Evolutionary conservation across 1,140 invertebrate genomes (phyloP), one percentile per base, ranked within the genome.

Genomic region (Hormaphis cornu): DNA sequence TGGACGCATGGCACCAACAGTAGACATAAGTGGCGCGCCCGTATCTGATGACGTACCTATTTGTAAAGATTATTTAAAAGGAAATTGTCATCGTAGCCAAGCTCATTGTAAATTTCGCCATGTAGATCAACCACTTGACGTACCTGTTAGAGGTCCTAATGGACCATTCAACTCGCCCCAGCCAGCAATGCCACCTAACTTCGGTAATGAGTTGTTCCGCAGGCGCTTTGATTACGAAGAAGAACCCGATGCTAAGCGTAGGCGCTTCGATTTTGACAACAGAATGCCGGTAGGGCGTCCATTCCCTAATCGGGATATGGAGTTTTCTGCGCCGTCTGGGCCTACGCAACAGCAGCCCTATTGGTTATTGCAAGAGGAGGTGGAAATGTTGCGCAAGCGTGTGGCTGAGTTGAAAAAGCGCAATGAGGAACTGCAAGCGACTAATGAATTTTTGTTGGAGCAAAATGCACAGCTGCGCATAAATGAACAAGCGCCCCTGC

Each of bases 371-470:
- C 61, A 66, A 66, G 61, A 89, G 73, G 88, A 90, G 76, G 90
- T 89, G 78, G 80, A 79, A 42, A 79, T 89, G 70, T 76, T 91
- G 40, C 81, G 86, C 72, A 84, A 86, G 71, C 86, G 87, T 76
- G 83, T 90, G 59, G 86, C 88, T 46, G 87, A 89, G 73, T 76
- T 90, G 53, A 88, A 88, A 76, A 87, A 87, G 73, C 83, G 85
- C 75, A 83, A 84, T 70, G 73, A 72, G 40, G 72, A 73, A 71
- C 50, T 90, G 52, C 86, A 85, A n/a, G 87, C 88, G 7, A 88
- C 89, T 3, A 91, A 90, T 77, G 88, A 90, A 76, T 89, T 90
- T 76, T 80, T 91, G 0, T 75, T 91, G 53, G 87, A 89, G 73
- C 89, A 91, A 79, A 91, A 91, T 77, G 88, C 88, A 10, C 85